Percentiles rank a stretch among this genome's conserved stretches.
Conservation (phyloP, 1,140 invertebrate genomes). For the Drosophila mauritiana region DNA sequence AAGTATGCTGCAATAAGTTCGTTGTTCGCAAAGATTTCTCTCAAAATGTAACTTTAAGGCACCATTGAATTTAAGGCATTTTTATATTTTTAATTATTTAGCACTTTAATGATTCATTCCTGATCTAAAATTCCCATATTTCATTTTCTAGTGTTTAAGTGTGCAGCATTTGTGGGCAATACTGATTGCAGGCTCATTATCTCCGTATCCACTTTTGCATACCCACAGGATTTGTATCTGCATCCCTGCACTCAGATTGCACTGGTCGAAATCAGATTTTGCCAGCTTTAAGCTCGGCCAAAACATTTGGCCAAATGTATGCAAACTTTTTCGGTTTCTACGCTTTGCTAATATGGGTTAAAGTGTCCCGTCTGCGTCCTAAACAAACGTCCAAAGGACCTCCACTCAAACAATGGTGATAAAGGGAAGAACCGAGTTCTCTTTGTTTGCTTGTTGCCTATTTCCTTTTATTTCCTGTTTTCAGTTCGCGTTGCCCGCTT, state of each 20-base stretch:
- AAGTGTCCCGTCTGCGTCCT: constrained; percentile 42
- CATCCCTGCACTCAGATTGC: constrained; percentile 27
- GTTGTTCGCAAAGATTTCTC: too few species aligned
- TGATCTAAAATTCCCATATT: too few species aligned
- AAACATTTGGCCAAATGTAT: constrained; percentile 27
- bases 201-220: constrained; percentile 6
- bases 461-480: constrained; percentile 66
- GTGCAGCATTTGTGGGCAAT: constrained; percentile 41
- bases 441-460: constrained; percentile 50
- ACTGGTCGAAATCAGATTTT: constrained; percentile 10
- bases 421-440: constrained; percentile 14
- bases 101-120: too few species aligned
- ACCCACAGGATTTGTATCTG: constrained; percentile 25
- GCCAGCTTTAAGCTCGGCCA: constrained; percentile 21
- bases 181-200: constrained; percentile 60
- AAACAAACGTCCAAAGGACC: constrained; percentile 33
- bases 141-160: constrained; percentile 2
- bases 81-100: not conserved
- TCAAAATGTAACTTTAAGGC: too few species aligned
- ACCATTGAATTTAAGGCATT: too few species aligned
- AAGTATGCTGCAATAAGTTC: too few species aligned
- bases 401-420: constrained; percentile 35
- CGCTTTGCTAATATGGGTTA: constrained; percentile 46
- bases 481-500: constrained; percentile 36
- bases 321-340: constrained; percentile 30